Evolutionary conservation across 2,113 vertebrate species (phyloP).

Genomic region (Hemiprocne comata): DNA sequence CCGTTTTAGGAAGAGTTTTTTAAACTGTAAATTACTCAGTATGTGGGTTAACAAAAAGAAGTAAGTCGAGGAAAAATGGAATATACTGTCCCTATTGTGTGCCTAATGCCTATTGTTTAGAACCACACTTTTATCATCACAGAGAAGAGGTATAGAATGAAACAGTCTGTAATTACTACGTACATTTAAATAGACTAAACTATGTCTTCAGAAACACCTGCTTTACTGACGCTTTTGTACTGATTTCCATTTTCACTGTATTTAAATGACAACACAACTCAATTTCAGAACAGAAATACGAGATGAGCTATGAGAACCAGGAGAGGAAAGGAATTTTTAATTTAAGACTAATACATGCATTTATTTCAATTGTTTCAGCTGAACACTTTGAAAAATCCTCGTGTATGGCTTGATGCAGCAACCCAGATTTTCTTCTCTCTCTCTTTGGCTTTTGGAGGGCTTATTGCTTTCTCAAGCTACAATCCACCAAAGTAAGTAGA

Average conservation of each 20-base stretch:
- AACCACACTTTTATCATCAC: background rate
- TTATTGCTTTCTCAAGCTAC: conserved; percentile 92
- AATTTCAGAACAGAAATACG: background rate
- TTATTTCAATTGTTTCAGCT: conserved; percentile 75
- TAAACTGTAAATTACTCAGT: background rate
- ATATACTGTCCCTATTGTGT: background rate
- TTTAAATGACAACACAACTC: background rate
- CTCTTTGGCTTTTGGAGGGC: conserved; percentile 90
- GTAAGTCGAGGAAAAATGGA: background rate
- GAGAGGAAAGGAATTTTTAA: background rate
- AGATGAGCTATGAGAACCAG: background rate
- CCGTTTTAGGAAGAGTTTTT: background rate
- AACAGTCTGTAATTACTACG: background rate
- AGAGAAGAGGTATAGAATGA: background rate
- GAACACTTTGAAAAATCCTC: conserved; percentile 80
- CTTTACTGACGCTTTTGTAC: background rate
- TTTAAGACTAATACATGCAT: background rate
- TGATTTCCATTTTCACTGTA: background rate
- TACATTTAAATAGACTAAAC: background rate
- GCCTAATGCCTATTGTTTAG: background rate
- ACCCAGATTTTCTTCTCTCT: conserved; percentile 96
- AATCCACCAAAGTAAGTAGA: conserved; percentile 81
- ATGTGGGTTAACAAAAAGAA: background rate
- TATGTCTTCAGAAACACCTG: background rate
- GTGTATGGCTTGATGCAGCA: conserved; percentile 91